A percentile compares a stretch with the other conserved stretches of the same genome.
These are phyloP conservation scores for Xanthia icteritia DNA, from an alignment of 2,888 invertebrate genomes.

Conservation along the genomic window DNA sequence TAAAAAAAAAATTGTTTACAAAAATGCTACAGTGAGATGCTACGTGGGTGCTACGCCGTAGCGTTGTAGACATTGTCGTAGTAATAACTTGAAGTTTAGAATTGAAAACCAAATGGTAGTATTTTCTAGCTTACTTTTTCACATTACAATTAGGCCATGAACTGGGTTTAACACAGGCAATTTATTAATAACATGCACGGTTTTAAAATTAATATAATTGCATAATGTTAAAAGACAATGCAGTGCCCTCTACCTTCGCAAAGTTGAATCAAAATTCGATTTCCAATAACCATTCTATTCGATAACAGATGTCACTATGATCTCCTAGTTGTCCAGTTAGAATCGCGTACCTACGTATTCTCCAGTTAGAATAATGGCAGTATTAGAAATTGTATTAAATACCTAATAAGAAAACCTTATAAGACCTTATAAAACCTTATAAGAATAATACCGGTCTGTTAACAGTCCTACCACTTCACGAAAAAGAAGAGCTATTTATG, in stretches of 20 bases:
- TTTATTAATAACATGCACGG: not conserved
- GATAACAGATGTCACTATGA: slow-evolving; percentile 76
- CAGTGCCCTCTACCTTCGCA: slow-evolving; percentile 71
- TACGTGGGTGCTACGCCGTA: slow-evolving; percentile 53
- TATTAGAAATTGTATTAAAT: not conserved
- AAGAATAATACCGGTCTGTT: not conserved
- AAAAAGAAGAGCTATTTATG: not conserved
- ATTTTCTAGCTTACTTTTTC: not conserved
- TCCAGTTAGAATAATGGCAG: slow-evolving; percentile 5
- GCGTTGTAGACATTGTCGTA: slow-evolving; percentile 38
- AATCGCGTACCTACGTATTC: not conserved
- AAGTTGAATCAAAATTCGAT: slow-evolving; percentile 37
- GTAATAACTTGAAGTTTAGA: too few relatives aligned
- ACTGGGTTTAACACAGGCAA: not conserved
- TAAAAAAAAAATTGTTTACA: too few relatives aligned
- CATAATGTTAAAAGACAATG: not conserved
- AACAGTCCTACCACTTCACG: not conserved
- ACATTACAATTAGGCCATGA: too few relatives aligned
- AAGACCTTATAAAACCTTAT: not conserved
- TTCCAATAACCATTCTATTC: slow-evolving; percentile 67
- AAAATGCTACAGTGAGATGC: too few relatives aligned
- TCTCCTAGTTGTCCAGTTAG: slow-evolving; percentile 16
- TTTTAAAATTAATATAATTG: not conserved
- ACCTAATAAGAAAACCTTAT: not conserved
- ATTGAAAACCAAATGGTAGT: not conserved